Conservation (phyloP, 2,797 vertebrate species). For the Anguilla marmorata region DNA sequence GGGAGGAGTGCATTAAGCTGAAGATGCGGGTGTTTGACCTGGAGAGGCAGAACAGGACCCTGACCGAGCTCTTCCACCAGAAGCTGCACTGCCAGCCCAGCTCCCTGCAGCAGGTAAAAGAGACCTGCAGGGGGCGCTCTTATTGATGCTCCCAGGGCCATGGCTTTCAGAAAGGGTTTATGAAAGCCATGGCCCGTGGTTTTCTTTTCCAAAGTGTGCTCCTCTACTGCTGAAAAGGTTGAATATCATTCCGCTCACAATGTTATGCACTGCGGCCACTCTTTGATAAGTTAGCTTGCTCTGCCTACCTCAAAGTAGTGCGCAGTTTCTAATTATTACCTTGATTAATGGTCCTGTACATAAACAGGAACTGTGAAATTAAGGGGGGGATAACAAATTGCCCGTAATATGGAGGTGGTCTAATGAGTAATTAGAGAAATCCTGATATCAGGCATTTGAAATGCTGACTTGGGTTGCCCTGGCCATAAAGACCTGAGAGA, state of each 20-base stretch:
- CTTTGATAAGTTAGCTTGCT: neutral
- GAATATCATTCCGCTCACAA: neutral
- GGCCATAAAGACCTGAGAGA: neutral
- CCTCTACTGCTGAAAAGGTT: neutral
- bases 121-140: neutral
- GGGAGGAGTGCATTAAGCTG: slow-evolving; percentile 95
- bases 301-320: neutral
- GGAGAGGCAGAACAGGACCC: slow-evolving; percentile 90
- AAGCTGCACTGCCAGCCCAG: slow-evolving; percentile 85
- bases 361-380: neutral
- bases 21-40: slow-evolving; percentile 95
- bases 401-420: neutral
- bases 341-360: neutral
- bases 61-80: slow-evolving; percentile 92
- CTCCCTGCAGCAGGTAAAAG: slow-evolving; percentile 82
- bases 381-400: neutral
- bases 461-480: neutral
- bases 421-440: neutral
- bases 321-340: neutral
- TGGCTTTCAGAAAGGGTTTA: neutral
- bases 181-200: neutral
- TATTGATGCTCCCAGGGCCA: too few relatives aligned
- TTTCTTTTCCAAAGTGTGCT: neutral
- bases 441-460: neutral
- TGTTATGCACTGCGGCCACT: neutral